Evolutionary conservation across 1,140 invertebrate genomes (phyloP), one percentile per base, ranked within the genome.

Genomic region (Pseudomyrmex concolor): DNA sequence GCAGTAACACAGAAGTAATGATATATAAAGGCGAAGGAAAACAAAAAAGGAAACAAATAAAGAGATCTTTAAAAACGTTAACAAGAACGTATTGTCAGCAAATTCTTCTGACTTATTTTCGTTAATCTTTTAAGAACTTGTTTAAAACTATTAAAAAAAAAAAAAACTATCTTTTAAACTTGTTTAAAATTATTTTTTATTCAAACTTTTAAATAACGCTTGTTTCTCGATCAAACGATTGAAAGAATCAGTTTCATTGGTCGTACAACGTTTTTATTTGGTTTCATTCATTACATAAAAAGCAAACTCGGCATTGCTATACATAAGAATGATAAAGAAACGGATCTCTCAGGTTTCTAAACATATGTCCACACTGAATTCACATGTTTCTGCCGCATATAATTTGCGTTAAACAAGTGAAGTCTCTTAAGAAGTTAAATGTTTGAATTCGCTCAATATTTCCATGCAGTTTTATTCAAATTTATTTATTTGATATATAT

Each of bases 261-360:
- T 70, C 7, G 4, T 71, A 68, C 66, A 51, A 50, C 13, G 50
- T 25, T 43, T 71, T 71, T 71, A 71, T 71, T 71, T n/a, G 34
- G 34, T 3, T 43, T 67, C 12, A 22, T n/a, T 71, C 55, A 17
- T 71, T 55, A 71, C 68, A 71, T 55, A 71, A 71, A 71, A 71
- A 34, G 55, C 68, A 71, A 55, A 19, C 51, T 59, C 57, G 17
- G 4, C 25, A 71, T 57, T 13, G 68, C 51, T 71, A 71, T 12
- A 10, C 43, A 19, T 25, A 71, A 71, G 68, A 4, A 43, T 71
- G 15, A 71, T 71, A 25, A 70, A 70, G 51, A 19, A 13, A 51
- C 19, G 50, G 50, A 71, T 71, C 15, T 19, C 54, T 71, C 1
- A 13, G 17, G 55, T 54, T 10, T 48, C 34, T 55, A 12, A 10